Base-by-base conservation (phyloP, 2,888 invertebrate species). In the Brenthis ino region DNA sequence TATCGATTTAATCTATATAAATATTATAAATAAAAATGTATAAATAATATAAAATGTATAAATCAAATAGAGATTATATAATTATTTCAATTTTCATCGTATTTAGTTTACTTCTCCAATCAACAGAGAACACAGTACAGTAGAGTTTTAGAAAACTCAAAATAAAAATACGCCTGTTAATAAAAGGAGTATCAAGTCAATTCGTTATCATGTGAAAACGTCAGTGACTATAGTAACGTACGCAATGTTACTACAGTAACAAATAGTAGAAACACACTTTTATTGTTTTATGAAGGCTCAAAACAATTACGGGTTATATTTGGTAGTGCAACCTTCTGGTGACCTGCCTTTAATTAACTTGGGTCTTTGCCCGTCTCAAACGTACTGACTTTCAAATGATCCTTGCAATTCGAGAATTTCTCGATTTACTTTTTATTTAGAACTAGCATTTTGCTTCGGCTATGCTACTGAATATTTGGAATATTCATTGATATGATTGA, bases 351-450 rank as follows among this genome's bases (percentile, higher is more conserved):
- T 85, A 87, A 89, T 89, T 85, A 85, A 82, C 81, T 76, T 74
- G 76, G 84, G 84, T 89, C 88, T 84, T 89, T 86, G 90, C 65
- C 88, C 87, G 81, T 70, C 66, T 68, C 80, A 82, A 79, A 82
- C 83, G 80, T 57, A 80, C 81, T 89, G 91, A 90, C 91, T 88
- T 91, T 91, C 87, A 91, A 89, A 89, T 77, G 89, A 77, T 81
- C 88, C 77, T 79, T 79, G 78, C 66, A 79, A 82, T 80, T 77
- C 81, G 84, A 84, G 87, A 89, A 89, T 83, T 85, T 87, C 83
- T 84, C 85, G 77, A 80, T 86, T 85, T 83, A 82, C 84, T 86
- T 88, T 85, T 88, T 87, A 82, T 82, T 73, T 70, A 66, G 50
- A 55, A 68, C 70, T 70, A 68, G 50, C 20, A 53, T 53, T 33